Evolutionary conservation across 1,140 invertebrate genomes (phyloP).

Genomic region (Ceratoteleas bidentatus): DNA sequence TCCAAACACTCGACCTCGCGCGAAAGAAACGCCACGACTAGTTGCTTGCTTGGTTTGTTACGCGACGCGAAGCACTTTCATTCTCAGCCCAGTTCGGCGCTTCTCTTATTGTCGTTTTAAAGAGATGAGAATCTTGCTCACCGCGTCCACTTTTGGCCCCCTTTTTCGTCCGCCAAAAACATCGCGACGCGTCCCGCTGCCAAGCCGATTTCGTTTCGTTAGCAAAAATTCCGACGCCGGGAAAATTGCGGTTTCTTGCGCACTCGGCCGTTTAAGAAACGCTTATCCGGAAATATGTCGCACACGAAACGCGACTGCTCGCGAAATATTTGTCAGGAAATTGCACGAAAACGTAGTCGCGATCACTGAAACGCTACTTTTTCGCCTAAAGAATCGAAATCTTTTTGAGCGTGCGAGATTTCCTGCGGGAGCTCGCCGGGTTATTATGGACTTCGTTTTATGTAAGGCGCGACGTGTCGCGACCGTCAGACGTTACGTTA

Average conservation of each 20-base stretch:
- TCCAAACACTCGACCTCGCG: conserved; percentile 47
- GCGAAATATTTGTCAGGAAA: conserved; percentile 34
- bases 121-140: conserved; percentile 38
- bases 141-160: conserved; percentile 30
- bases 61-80: conserved; percentile 43
- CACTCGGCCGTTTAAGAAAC: conserved; percentile 5
- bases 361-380: conserved; percentile 46
- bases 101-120: conserved; percentile 48
- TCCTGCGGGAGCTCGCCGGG: conserved; percentile 58
- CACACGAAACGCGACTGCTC: neutral
- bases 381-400: conserved; percentile 40
- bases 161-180: conserved; percentile 23
- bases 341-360: conserved; percentile 32
- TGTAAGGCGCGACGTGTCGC: conserved; percentile 33
- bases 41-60: conserved; percentile 59
- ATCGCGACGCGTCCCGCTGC: neutral
- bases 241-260: conserved; percentile 6
- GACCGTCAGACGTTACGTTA: conserved; percentile 47
- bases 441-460: conserved; percentile 58
- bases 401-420: conserved; percentile 42
- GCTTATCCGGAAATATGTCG: neutral
- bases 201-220: conserved; percentile 14
- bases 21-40: conserved; percentile 50
- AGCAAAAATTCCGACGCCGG: conserved; percentile 15
- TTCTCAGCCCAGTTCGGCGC: conserved; percentile 24